phyloP scores from a whole-genome alignment of 2,113 vertebrate genomes.

The Buteo buteo region DNA sequence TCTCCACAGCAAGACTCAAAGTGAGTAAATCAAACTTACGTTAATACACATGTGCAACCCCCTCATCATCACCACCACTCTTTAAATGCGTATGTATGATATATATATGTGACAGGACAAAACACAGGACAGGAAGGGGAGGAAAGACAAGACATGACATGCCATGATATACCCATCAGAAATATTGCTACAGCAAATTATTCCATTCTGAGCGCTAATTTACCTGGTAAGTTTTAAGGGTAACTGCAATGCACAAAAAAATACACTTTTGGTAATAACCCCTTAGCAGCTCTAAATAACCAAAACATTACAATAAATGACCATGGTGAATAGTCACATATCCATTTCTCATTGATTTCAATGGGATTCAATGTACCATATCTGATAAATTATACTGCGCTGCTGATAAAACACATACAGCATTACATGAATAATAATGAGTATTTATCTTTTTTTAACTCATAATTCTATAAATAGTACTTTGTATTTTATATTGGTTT shows the following conservation, averaged over 20 bases:
- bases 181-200: neutral
- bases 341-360: conserved; percentile 23
- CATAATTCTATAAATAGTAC: neutral
- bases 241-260: neutral
- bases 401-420: conserved; percentile 13
- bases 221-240: neutral
- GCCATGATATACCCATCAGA: neutral
- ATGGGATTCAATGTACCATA: neutral
- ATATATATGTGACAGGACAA: neutral
- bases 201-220: neutral
- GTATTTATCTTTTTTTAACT: neutral
- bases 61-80: neutral
- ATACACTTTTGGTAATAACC: neutral
- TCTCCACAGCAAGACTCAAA: neutral
- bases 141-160: neutral
- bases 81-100: neutral
- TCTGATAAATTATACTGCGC: neutral
- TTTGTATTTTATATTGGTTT: conserved; percentile 33
- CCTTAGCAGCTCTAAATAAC: conserved; percentile 12
- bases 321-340: neutral
- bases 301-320: neutral
- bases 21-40: neutral
- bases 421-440: neutral
- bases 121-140: neutral
- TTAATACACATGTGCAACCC: neutral